These are phyloP conservation scores for Spodoptera exigua DNA, from an alignment of 2,888 invertebrate genomes.

Conservation along the genomic window DNA sequence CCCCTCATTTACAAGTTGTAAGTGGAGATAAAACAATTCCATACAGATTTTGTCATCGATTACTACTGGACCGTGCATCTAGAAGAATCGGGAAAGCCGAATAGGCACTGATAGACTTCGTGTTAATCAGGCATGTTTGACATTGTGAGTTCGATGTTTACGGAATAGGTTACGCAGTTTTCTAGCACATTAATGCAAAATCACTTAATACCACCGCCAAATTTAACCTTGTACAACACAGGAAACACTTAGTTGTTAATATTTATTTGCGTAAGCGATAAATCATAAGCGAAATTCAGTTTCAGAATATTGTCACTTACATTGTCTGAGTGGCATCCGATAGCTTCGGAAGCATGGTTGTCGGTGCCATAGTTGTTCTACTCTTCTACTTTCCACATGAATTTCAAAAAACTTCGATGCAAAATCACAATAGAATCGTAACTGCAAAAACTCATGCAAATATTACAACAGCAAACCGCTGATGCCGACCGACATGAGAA, in stretches of 20 bases:
- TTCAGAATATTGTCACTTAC: slow-evolving; percentile 74
- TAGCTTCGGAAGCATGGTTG: slow-evolving; percentile 83
- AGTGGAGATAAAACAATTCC: background rate
- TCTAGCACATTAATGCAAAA: background rate
- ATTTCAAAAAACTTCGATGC: slow-evolving; percentile 64
- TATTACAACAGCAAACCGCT: slow-evolving; percentile 74
- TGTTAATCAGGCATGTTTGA: slow-evolving; percentile 36
- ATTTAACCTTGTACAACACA: background rate
- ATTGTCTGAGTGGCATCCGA: slow-evolving; percentile 84
- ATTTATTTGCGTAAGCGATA: slow-evolving; percentile 46
- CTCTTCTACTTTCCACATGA: slow-evolving; percentile 75
- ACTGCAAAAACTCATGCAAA: slow-evolving; percentile 71
- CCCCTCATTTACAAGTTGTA: background rate
- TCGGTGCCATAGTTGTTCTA: slow-evolving; percentile 78
- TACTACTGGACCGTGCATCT: slow-evolving; percentile 7
- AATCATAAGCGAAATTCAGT: slow-evolving; percentile 45
- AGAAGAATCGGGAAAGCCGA: slow-evolving; percentile 19
- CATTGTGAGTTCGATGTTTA: slow-evolving; percentile 12
- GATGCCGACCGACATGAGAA: slow-evolving; percentile 80
- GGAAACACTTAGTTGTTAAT: slow-evolving; percentile 9
- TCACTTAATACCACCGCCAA: background rate
- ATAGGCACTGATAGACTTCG: slow-evolving; percentile 19
- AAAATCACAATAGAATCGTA: slow-evolving; percentile 63
- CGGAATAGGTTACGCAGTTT: slow-evolving; percentile 54
- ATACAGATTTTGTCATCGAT: background rate